Evolutionary conservation across 2,888 invertebrate genomes (phyloP).

Genomic region (Teinopalpus imperialis): DNA sequence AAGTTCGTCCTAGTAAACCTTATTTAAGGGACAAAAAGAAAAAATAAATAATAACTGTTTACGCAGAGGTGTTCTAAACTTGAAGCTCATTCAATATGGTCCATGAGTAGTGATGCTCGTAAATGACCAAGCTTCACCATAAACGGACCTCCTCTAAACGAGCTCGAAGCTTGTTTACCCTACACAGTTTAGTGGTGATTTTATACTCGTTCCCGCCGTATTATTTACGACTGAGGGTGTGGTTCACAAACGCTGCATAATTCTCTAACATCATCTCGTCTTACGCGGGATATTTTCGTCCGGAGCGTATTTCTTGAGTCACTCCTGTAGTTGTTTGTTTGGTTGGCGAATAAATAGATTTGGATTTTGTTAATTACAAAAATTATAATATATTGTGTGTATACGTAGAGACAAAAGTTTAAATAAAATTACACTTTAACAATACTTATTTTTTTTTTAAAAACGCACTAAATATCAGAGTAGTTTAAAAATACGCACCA

Average conservation of each 20-base stretch:
- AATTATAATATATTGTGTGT: too few species aligned
- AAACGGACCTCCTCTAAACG: constrained; percentile 9
- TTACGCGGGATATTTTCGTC: constrained; percentile 17
- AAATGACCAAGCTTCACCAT: constrained; percentile 4
- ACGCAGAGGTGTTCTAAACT: not conserved
- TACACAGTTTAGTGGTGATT: constrained; percentile 20
- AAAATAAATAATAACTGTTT: too few species aligned
- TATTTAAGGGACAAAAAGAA: too few species aligned
- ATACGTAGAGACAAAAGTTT: too few species aligned
- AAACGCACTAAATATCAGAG: too few species aligned
- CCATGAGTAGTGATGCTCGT: constrained; percentile 3
- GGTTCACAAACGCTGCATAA: constrained; percentile 7
- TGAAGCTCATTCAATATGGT: constrained; percentile 1
- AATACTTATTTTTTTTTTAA: too few species aligned
- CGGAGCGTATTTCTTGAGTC: not conserved
- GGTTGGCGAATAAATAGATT: not conserved
- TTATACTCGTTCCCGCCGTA: constrained; percentile 8
- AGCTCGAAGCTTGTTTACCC: constrained; percentile 14
- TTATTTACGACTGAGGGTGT: constrained; percentile 24
- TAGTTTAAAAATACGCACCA: too few species aligned
- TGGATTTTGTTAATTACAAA: too few species aligned
- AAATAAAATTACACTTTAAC: too few species aligned
- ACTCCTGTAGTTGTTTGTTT: not conserved
- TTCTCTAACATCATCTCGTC: constrained; percentile 7
- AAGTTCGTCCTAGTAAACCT: too few species aligned